Percentiles rank a stretch among this genome's conserved stretches.
phyloP scores from a whole-genome alignment of 2,113 vertebrate species.

The Ictalurus furcatus region DNA sequence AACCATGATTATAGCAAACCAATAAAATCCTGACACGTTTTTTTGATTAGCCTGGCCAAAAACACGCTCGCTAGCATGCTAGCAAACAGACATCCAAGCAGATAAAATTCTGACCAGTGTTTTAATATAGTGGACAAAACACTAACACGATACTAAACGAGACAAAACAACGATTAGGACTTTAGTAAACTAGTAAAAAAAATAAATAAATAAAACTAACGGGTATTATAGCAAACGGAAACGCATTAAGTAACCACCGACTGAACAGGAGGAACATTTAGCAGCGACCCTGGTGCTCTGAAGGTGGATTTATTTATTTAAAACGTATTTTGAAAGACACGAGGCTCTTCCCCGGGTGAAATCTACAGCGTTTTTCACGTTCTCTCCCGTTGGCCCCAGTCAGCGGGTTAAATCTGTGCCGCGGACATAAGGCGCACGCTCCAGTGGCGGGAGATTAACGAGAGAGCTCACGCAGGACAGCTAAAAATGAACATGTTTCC shows the following conservation, averaged over 20 bases:
- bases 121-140: background rate
- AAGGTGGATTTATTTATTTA: background rate
- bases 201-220: background rate
- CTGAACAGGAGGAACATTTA: background rate
- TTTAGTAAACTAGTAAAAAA: background rate
- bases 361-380: conserved; percentile 50
- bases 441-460: conserved; percentile 65
- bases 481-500: conserved; percentile 46
- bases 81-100: background rate
- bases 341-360: conserved; percentile 47
- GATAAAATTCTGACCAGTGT: background rate
- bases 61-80: background rate
- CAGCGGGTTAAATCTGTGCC: conserved; percentile 50
- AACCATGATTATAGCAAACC: too few relatives aligned
- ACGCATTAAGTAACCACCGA: background rate
- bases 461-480: conserved; percentile 62
- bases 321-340: background rate
- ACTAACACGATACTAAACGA: background rate
- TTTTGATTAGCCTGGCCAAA: background rate
- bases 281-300: background rate
- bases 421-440: conserved; percentile 61
- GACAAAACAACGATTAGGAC: background rate
- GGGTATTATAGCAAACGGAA: too few relatives aligned
- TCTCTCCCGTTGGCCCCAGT: conserved; percentile 61
- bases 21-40: too few relatives aligned